Conservation (phyloP, 2,113 vertebrate genomes). For the Perca schrenkii region DNA sequence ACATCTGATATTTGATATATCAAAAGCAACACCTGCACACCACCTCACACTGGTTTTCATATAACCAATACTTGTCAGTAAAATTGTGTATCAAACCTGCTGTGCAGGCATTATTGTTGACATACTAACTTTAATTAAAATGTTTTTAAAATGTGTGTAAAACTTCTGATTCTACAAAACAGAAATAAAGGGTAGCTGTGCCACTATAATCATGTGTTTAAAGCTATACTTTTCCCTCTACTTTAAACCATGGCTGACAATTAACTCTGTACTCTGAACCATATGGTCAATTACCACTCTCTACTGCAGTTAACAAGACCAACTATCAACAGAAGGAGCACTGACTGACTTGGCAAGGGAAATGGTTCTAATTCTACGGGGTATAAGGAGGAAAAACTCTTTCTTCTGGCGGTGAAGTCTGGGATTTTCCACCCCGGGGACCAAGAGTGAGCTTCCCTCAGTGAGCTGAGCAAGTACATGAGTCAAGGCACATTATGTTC, state of each 20-base stretch:
- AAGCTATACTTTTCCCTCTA: background rate
- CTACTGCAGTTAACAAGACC: conserved; percentile 61
- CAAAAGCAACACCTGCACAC: background rate
- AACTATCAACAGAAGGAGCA: conserved; percentile 69
- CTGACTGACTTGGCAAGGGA: conserved; percentile 58
- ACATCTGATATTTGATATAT: background rate
- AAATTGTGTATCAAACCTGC: too few species aligned
- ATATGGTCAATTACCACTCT: conserved; percentile 70
- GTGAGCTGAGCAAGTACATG: conserved; percentile 58
- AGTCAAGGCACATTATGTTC: conserved; percentile 67
- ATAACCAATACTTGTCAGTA: background rate
- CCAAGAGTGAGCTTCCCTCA: conserved; percentile 63
- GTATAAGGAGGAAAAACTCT: conserved; percentile 44
- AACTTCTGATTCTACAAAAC: background rate
- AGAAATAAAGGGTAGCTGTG: background rate
- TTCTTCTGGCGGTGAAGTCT: conserved; percentile 53
- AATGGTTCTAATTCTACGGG: conserved; percentile 67
- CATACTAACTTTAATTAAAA: background rate
- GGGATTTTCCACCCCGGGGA: conserved; percentile 71
- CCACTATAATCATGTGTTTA: background rate
- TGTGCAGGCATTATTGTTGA: background rate
- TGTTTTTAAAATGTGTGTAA: background rate
- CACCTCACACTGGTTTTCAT: background rate
- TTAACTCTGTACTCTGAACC: conserved; percentile 53
- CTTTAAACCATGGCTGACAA: conserved; percentile 14